Conservation (phyloP, 2,888 invertebrate species). For the Caenorhabditis zanzibari region DNA sequence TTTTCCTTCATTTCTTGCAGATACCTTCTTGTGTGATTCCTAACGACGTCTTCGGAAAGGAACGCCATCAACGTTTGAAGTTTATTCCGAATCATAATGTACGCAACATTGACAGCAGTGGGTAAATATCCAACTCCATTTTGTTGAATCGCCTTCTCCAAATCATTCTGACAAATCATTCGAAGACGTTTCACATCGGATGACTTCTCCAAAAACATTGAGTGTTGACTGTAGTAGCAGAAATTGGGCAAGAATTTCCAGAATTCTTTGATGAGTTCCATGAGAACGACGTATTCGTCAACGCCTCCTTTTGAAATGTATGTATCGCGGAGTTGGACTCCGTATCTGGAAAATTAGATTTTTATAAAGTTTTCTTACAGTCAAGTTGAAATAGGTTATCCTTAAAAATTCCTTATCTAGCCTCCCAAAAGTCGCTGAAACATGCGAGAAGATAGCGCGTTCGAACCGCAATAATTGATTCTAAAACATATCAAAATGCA, state of each 20-base stretch:
- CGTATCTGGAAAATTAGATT: slow-evolving; percentile 60
- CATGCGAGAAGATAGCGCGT: no score
- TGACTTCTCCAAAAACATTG: slow-evolving; percentile 93
- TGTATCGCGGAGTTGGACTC: slow-evolving; percentile 88
- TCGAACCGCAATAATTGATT: no score
- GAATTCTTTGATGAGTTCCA: slow-evolving; percentile 86
- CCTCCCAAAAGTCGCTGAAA: no score
- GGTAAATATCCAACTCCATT: slow-evolving; percentile 72
- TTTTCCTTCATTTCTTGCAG: slow-evolving; percentile 87
- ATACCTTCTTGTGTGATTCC: slow-evolving; percentile 91
- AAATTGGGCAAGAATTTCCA: slow-evolving; percentile 86
- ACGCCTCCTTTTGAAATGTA: slow-evolving; percentile 96
- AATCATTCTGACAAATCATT: slow-evolving; percentile 94
- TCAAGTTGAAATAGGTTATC: slow-evolving; percentile 35
- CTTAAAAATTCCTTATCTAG: no score
- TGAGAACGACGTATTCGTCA: slow-evolving; percentile 96
- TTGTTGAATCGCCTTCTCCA: slow-evolving; percentile 92
- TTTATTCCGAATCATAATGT: slow-evolving; percentile 94
- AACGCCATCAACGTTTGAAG: slow-evolving; percentile 97
- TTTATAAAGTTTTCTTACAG: background rate
- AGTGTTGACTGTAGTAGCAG: slow-evolving; percentile 96
- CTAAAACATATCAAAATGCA: no score
- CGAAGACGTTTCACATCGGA: slow-evolving; percentile 95
- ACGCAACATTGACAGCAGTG: slow-evolving; percentile 85
- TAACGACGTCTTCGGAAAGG: slow-evolving; percentile 97